Base-by-base conservation (phyloP, 1,140 invertebrate species). In the Oppia nitens region DNA sequence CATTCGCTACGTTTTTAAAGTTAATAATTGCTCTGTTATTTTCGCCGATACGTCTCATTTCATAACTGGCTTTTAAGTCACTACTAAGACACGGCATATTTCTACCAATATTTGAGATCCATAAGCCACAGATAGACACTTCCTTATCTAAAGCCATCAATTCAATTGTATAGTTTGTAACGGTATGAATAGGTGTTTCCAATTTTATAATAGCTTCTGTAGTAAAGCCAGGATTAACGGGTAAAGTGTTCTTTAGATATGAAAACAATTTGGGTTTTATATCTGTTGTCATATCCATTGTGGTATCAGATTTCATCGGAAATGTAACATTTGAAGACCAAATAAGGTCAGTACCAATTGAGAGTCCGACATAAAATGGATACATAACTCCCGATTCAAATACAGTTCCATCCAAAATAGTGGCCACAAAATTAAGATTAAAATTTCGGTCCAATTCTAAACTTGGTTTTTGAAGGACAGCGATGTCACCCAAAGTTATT, bases 81-180 rank as follows among this genome's bases (percentile, higher is more conserved):
- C 48, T 23, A 21, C 64, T 55, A 1, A 66, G 23, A 48, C 65
- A 66, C 0, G 65, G 65, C 52, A 66, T 40, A 26, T 63, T 65
- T 23, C 63, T 56, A 1, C 65, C 65, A 3, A 64, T 60, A 0
- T 60, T 55, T 47, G 60, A 60, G 3, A 66, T 63, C 28, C 60
- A 62, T 17, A 66, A 48, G 28, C 60, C 62, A 29, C 65, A 66
- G 25, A 66, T 58, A 49, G 60, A 57, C n/a, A 65, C 54, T 17
- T 64, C 64, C 6, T 28, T 45, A 25, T 61, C 62, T 17, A 45
- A 56, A 0, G 57, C 53, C 40, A 50, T 45, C 12, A 65, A 28
- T 40, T 61, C 62, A 11, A 65, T 53, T 3, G 17, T 17, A 12
- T 58, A 32, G 12, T 26, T 47, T 2, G 59, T 47, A 6, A 65